These are phyloP conservation scores for Odontophorus gujanensis DNA, from an alignment of 2,113 vertebrate genomes.

Conservation along the genomic window DNA sequence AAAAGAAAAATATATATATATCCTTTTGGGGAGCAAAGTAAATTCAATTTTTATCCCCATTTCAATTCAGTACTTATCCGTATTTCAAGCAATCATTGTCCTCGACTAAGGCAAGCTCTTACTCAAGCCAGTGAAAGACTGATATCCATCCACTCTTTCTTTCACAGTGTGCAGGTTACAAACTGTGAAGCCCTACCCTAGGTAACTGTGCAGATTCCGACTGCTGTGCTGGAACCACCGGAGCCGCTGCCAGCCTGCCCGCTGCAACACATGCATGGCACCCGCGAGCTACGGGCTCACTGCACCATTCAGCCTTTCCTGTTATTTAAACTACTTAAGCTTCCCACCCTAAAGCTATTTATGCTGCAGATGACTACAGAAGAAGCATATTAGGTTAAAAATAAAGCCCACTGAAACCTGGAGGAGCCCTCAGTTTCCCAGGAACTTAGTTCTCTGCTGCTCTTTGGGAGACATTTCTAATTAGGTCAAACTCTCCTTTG, in stretches of 20 bases:
- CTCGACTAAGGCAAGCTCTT: background rate
- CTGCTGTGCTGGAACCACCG: background rate
- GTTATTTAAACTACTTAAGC: background rate
- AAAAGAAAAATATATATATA: background rate
- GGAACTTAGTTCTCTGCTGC: background rate
- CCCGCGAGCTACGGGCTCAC: background rate
- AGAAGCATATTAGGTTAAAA: background rate
- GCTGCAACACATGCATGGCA: background rate
- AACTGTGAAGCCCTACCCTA: background rate
- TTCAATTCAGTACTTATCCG: background rate
- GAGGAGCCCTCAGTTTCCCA: background rate
- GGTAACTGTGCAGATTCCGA: background rate
- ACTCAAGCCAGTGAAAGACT: accelerated
- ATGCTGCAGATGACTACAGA: background rate
- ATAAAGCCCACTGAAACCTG: background rate
- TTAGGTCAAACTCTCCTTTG: constrained; percentile 45
- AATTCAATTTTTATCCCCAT: background rate
- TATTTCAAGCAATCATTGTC: background rate
- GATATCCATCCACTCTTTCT: background rate
- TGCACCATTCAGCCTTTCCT: background rate
- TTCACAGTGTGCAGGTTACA: background rate
- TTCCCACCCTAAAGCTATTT: background rate
- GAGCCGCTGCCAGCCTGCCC: background rate
- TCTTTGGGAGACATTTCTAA: constrained; percentile 38
- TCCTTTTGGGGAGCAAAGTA: accelerated